phyloP scores from a whole-genome alignment of 1,140 invertebrate genomes.

The Ephestia elutella region DNA sequence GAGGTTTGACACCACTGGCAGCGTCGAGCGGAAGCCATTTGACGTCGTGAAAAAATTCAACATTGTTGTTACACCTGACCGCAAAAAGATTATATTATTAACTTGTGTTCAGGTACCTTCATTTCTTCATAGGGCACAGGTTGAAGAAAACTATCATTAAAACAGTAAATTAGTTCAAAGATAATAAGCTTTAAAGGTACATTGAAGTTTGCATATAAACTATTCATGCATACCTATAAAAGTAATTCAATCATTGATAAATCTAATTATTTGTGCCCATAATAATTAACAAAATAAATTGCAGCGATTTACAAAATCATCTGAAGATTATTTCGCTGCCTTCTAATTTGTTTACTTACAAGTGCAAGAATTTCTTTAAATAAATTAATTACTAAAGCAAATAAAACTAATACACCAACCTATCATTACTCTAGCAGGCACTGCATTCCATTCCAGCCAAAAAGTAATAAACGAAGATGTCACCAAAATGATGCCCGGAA shows the following conservation, averaged over 20 bases:
- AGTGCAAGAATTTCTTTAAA: neutral
- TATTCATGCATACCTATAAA: neutral
- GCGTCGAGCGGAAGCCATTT: slow-evolving; percentile 89
- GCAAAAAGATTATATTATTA: slow-evolving; percentile 11
- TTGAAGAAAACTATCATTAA: too few species aligned
- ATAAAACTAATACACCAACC: slow-evolving; percentile 76
- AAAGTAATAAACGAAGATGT: slow-evolving; percentile 92
- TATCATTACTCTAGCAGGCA: slow-evolving; percentile 94
- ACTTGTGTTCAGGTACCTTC: neutral
- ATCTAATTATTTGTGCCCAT: neutral
- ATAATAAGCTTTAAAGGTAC: neutral
- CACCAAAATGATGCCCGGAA: slow-evolving; percentile 95
- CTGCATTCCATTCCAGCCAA: slow-evolving; percentile 97
- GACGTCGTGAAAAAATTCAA: slow-evolving; percentile 98
- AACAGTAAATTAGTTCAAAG: neutral
- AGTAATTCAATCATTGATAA: neutral
- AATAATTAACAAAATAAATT: neutral
- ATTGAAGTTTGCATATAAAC: neutral
- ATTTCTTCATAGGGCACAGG: too few species aligned
- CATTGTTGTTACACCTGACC: slow-evolving; percentile 93
- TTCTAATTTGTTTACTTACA: neutral
- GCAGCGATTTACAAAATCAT: neutral
- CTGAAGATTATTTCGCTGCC: too few species aligned
- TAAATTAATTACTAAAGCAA: slow-evolving; percentile 20
- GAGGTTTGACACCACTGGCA: slow-evolving; percentile 94